Base-by-base conservation (phyloP, 2,797 vertebrate genomes). In the Tangara arthus region DNA sequence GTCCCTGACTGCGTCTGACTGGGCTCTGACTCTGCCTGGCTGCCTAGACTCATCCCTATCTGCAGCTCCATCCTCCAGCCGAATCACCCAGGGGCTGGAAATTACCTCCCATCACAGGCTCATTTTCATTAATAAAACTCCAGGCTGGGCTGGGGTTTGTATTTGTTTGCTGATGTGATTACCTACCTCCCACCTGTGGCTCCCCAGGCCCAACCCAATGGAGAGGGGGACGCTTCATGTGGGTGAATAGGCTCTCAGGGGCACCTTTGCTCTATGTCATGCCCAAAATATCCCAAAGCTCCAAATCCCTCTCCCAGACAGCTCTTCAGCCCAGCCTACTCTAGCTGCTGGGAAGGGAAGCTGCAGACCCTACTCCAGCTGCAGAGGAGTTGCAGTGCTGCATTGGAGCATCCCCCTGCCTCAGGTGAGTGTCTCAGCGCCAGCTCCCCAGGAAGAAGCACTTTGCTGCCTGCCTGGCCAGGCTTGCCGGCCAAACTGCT, bases 401-500 rank as follows among this genome's bases (percentile, higher is more conserved):
- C 3, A 2, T 5, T 46, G 47, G 30, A 46, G 61, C 41, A 34
- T 21, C 7, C 6, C 15, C 24, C 23, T 47, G 46, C 53, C 34
- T 28, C 2, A 5, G 9, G 22, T 0, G 1, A 71, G 75, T 24
- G 7, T 84, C 46, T 84, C 0, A 0, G 35, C 0, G 0, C 17
- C 2, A 3, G 15, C 6, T 55, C 15, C 60, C 26, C 5, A 5
- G 39, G 42, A n/a, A 27, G 60, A 28, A 69, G 37, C 18, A 1
- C 23, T 87, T 65, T 65, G 19, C 26, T 9, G 6, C 50, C 21
- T 1, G 11, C 14, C 24, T 5, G 1, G 2, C 7, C 0, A 3
- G 23, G 16, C 27, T 65, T 5, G 2, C 75, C 57, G 64, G 39
- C 39, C 0, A 0, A 46, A n/a, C 24, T 0, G 0, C 12, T 0